Base-by-base conservation (phyloP, 1,140 invertebrate species). In the Ooceraea biroi region DNA sequence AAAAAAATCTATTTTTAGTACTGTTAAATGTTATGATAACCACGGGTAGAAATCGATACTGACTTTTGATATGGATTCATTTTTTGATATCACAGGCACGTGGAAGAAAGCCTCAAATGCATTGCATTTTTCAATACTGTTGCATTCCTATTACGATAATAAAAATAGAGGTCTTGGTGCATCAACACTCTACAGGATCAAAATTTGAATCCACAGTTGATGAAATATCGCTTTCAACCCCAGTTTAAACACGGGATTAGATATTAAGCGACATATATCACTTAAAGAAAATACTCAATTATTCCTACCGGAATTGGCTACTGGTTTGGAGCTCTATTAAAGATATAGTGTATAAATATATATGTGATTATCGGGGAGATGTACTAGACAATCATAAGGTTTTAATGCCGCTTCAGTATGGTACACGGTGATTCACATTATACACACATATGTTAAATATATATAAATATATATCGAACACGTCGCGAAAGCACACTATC, bases 1-100 rank as follows among this genome's bases (percentile, higher is more conserved):
- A 82, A 78, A 50, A 63, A 74, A n/a, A 78, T 88, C 69, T 88
- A 88, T 88, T 88, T 88, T 88, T 88, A 88, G 58, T 85, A 88
- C 61, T 85, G 55, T 85, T 63, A 27, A 69, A 76, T 72, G 77
- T 87, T 87, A 87, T 68, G 63, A 46, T 72, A 44, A 66, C 52
- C 30, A 66, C 52, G 30, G 46, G 52, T 66, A 19, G 19, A 52
- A 77, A 77, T 11, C 27, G 46, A 19, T 66, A 25, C 44, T 36
- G 7, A n/a, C 17, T 44, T 41, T 41, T 30, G 19, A 7, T 36
- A 36, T 36, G 46, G 41, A 52, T 66, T 41, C 19, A 52, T n/a
- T 66, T 66, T 77, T 77, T n/a, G 8, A 41, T 55, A 17, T 19
- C 25, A 48, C 46, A 50, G 4, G 50, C 7, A 25, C 36, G 19